These are phyloP conservation scores for Nectonema munidae DNA, from an alignment of 2,888 invertebrate species.

Conservation along the genomic window DNA sequence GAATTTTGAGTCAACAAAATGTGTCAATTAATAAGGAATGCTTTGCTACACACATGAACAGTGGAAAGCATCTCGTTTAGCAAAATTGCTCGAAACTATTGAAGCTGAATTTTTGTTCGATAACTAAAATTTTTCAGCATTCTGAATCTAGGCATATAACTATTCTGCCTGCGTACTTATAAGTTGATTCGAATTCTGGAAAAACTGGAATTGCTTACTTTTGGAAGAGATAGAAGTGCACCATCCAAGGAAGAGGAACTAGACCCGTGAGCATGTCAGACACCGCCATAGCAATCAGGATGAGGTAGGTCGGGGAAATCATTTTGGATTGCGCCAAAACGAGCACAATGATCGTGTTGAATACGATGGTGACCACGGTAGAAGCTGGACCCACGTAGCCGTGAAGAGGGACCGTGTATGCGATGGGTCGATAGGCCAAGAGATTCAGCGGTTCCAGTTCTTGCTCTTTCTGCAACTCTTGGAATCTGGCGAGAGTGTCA, in stretches of 20 bases:
- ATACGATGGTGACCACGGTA: slow-evolving; percentile 49
- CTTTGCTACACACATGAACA: no score
- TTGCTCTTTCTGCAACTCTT: no score
- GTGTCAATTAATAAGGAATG: no score
- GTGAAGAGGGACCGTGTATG: slow-evolving; percentile 36
- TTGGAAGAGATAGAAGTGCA: slow-evolving; percentile 41
- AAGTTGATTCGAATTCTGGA: no score
- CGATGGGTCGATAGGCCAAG: slow-evolving; percentile 26
- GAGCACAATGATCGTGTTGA: slow-evolving; percentile 57
- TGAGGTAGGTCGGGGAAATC: slow-evolving; percentile 61
- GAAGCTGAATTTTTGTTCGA: no score
- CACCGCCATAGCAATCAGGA: slow-evolving; percentile 70
- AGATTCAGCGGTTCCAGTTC: slow-evolving; percentile 8
- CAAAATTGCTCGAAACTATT: no score
- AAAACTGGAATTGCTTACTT: slow-evolving; percentile 18
- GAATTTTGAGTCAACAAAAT: no score
- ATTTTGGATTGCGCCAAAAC: slow-evolving; percentile 59
- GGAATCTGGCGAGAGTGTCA: no score
- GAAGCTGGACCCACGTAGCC: slow-evolving; percentile 50
- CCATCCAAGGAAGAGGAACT: slow-evolving; percentile 55
- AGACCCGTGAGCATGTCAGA: slow-evolving; percentile 69
- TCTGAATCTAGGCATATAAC: no score
- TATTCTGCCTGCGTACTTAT: no score
- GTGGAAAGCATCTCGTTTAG: no score
- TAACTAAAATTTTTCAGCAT: no score